These are phyloP conservation scores for Pristionchus fissidentatus DNA, from an alignment of 2,888 invertebrate species.

Conservation along the genomic window DNA sequence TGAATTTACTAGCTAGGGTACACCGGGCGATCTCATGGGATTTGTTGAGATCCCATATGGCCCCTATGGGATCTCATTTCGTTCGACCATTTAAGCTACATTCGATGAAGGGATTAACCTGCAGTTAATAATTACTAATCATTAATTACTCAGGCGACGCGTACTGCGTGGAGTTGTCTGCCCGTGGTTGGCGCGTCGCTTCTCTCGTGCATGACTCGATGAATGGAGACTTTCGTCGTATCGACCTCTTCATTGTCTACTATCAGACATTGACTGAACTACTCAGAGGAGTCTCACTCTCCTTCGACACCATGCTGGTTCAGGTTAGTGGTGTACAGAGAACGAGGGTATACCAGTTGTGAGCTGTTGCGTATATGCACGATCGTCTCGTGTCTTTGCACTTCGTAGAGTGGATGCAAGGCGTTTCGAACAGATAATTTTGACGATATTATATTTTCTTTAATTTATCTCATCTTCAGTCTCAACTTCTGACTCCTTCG, in stretches of 20 bases:
- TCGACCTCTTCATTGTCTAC: slow-evolving; percentile 76
- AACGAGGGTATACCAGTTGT: too few species aligned
- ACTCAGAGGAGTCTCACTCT: slow-evolving; percentile 84
- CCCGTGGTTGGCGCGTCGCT: slow-evolving; percentile 57
- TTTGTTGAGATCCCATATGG: too few species aligned
- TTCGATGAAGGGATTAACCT: not conserved
- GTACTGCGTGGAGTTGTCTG: slow-evolving; percentile 84
- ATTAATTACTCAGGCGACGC: slow-evolving; percentile 72
- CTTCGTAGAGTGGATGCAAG: too few species aligned
- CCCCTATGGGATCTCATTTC: too few species aligned
- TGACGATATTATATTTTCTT: too few species aligned
- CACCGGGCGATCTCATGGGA: too few species aligned
- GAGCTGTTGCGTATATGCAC: too few species aligned
- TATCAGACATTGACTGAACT: slow-evolving; percentile 88
- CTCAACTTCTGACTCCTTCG: not conserved
- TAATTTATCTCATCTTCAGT: not conserved
- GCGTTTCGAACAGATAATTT: too few species aligned
- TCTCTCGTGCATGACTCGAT: slow-evolving; percentile 18
- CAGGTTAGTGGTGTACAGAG: slow-evolving; percentile 19
- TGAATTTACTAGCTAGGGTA: too few species aligned
- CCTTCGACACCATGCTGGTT: not conserved
- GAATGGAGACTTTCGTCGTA: slow-evolving; percentile 51
- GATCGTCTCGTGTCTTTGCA: too few species aligned
- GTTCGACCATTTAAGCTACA: too few species aligned
- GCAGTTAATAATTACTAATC: not conserved